These are phyloP conservation scores for Yponomeuta plumbellus DNA, from an alignment of 2,888 invertebrate genomes.

Conservation along the genomic window DNA sequence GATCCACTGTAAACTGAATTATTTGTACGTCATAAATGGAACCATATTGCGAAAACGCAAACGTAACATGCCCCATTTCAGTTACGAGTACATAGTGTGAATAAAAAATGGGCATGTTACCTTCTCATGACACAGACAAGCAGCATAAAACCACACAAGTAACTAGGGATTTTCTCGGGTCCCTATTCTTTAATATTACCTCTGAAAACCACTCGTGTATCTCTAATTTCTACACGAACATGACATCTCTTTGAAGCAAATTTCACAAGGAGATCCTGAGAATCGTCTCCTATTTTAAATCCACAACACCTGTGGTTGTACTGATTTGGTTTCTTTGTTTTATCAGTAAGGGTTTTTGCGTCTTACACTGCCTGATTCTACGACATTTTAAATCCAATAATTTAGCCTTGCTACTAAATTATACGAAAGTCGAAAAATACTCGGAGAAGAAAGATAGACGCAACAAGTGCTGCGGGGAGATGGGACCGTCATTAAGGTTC, in stretches of 20 bases:
- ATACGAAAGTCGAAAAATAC: constrained; percentile 28
- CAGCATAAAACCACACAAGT: not conserved
- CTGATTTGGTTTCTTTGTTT: no score
- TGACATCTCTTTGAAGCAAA: not conserved
- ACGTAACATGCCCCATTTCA: not conserved
- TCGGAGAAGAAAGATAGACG: constrained; percentile 34
- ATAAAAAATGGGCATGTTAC: not conserved
- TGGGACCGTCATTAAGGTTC: constrained; percentile 31
- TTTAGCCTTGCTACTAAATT: no score
- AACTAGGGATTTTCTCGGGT: not conserved
- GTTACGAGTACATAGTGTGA: not conserved
- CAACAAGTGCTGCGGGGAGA: constrained; percentile 53
- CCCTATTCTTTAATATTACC: not conserved
- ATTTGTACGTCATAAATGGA: no score
- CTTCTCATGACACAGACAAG: not conserved
- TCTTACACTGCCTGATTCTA: no score
- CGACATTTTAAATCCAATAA: no score
- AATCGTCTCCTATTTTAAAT: not conserved
- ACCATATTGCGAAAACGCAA: no score
- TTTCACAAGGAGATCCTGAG: not conserved
- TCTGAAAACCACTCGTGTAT: not conserved
- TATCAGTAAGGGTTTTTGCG: no score
- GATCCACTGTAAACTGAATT: no score
- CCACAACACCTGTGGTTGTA: not conserved
- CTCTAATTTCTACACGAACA: not conserved